These are phyloP conservation scores for Pecten maximus DNA, from an alignment of 2,888 invertebrate genomes.

Conservation along the genomic window DNA sequence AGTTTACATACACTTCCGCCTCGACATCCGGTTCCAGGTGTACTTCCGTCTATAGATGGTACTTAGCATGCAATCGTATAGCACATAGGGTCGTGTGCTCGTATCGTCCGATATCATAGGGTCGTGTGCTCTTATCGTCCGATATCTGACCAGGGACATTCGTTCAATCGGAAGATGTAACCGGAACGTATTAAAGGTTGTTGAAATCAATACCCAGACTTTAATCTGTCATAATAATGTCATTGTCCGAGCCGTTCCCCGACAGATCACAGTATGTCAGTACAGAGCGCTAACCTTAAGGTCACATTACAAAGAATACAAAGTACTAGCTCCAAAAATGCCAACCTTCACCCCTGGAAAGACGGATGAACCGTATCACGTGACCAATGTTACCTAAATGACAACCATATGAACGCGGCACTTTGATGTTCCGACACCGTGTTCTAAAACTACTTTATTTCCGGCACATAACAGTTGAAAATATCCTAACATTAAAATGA, in stretches of 20 bases:
- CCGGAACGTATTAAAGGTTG: no score
- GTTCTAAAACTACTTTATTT: neutral
- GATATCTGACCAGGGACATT: no score
- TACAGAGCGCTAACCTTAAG: no score
- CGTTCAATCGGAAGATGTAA: no score
- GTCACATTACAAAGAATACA: no score
- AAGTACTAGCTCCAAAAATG: neutral
- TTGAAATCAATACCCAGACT: no score
- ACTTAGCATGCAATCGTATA: neutral
- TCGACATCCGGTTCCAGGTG: neutral
- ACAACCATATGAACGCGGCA: neutral
- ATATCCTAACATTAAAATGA: neutral
- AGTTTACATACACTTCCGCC: neutral
- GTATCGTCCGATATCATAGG: no score
- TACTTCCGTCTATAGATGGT: neutral
- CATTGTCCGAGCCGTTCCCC: no score
- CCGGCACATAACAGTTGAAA: neutral
- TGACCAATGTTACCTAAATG: neutral
- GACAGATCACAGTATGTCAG: no score
- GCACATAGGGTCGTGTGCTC: neutral
- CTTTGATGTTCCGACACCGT: neutral
- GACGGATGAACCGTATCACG: neutral
- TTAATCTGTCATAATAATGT: no score
- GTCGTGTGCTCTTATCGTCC: no score
- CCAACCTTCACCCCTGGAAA: neutral